A percentile compares a stretch with the other conserved stretches of the same genome.
phyloP scores from a whole-genome alignment of 2,797 vertebrate species.

The Pampus argenteus region DNA sequence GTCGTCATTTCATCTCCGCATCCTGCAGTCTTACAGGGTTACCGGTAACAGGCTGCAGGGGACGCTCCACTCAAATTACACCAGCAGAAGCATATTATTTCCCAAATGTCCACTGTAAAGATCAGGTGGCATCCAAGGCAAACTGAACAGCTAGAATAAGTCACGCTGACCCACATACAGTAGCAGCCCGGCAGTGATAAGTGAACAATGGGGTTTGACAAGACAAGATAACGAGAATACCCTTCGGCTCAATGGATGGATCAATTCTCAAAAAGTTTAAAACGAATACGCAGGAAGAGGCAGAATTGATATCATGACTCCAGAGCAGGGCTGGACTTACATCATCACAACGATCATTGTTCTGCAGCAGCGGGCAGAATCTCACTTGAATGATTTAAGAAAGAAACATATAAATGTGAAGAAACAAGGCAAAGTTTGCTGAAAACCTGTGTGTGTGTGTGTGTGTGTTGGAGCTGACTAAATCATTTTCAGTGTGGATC shows the following conservation, averaged over 20 bases:
- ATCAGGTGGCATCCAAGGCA: slow-evolving; percentile 49
- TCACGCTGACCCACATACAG: slow-evolving; percentile 65
- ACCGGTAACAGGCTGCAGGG: slow-evolving; percentile 56
- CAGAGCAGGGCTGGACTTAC: slow-evolving; percentile 22
- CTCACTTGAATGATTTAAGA: slow-evolving; percentile 11
- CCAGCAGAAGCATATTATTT: slow-evolving; percentile 64
- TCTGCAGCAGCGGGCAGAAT: background rate
- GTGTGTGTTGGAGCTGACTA: background rate
- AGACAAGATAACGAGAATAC: slow-evolving; percentile 11
- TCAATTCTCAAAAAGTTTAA: slow-evolving; percentile 24
- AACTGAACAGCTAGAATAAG: slow-evolving; percentile 17
- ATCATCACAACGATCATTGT: slow-evolving; percentile 3
- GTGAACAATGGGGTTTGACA: slow-evolving; percentile 21
- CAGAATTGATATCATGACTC: slow-evolving; percentile 23
- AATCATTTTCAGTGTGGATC: slow-evolving; percentile 8
- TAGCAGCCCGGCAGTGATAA: slow-evolving; percentile 18
- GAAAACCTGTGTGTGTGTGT: background rate
- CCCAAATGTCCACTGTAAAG: slow-evolving; percentile 54
- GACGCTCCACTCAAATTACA: slow-evolving; percentile 65
- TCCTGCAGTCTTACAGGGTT: slow-evolving; percentile 72
- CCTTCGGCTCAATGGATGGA: slow-evolving; percentile 19
- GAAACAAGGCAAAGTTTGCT: slow-evolving; percentile 1
- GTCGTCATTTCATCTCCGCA: slow-evolving; percentile 54
- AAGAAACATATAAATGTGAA: slow-evolving; percentile 2
- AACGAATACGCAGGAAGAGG: slow-evolving; percentile 14